Evolutionary conservation across 2,113 vertebrate genomes (phyloP), one percentile per base, ranked within the genome.

Genomic region (Sebastes schlegelii): DNA sequence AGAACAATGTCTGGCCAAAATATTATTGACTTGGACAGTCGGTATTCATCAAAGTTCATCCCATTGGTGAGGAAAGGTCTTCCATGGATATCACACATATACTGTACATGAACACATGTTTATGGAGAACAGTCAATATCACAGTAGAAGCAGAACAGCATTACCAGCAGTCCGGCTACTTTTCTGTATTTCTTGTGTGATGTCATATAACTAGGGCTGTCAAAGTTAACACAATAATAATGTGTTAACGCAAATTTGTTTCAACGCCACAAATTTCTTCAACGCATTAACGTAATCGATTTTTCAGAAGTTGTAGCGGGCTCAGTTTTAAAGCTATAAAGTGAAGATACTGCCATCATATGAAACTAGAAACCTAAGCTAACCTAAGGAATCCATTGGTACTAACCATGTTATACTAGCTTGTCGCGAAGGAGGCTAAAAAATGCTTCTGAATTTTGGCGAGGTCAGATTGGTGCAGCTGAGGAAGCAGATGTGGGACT

Each of bases 1-100:
- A n/a, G 42, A 74, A 58, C 74, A 84, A 66, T 71, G 55, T 84
- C 75, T 67, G 80, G 68, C 19, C 46, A 51, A 81, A 82, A 66
- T 83, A 16, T 8, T 51, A 73, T 46, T 51, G 57, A 80, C 46
- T 17, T 12, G 11, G 48, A 86, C 43, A 63, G 57, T 48, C 52
- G 48, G 23, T 63, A 68, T 45, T 67, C 67, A 69, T 77, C 80
- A 62, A 61, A 67, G 77, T 48, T 68, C 51, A 69, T 80, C 67
- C 43, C 42, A 51, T 5, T 26, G 54, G 23, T 51, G 10, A 67
- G 80, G 43, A 68, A 87, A 71, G 21, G 23, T 77, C 21, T 12
- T 60, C 5, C 13, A 10, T 34, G 66, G 26, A 26, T 23, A 62
- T 51, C 72, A 78, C 52, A 54, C 19, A 14, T 43, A 26, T 8